Percentiles rank a stretch among this genome's conserved stretches.
phyloP scores from a whole-genome alignment of 64 coral and sea anemone genomes.

The Catalaphyllia jardinei region DNA sequence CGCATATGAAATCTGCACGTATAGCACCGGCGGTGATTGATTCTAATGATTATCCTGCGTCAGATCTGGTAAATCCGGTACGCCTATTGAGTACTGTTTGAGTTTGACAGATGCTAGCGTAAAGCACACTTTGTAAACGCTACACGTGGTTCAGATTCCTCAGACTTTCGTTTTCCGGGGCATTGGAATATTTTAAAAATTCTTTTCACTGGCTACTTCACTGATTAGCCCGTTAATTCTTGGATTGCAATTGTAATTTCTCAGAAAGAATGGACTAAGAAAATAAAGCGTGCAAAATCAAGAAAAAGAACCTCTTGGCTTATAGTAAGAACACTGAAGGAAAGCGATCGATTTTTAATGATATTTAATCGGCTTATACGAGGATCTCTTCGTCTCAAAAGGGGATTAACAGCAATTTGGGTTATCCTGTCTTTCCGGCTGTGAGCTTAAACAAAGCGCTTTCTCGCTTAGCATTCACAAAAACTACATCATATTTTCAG shows the following conservation, averaged over 20 bases:
- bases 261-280: too few species aligned
- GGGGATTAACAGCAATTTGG: neutral
- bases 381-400: neutral
- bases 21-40: neutral
- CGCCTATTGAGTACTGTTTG: neutral
- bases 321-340: neutral
- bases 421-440: neutral
- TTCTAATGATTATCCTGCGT: neutral
- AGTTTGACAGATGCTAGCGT: slow-evolving; percentile 6
- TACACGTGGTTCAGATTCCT: neutral
- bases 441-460: neutral
- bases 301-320: too few species aligned
- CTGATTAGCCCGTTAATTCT: neutral
- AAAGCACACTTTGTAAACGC: neutral
- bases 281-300: too few species aligned
- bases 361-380: neutral
- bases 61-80: neutral
- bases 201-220: neutral
- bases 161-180: neutral
- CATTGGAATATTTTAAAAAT: neutral
- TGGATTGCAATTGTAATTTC: too few species aligned
- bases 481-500: too few species aligned
- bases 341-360: neutral
- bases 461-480: too few species aligned
- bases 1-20: neutral